These are phyloP conservation scores for Scomber japonicus DNA, from an alignment of 2,113 vertebrate genomes.

Conservation along the genomic window DNA sequence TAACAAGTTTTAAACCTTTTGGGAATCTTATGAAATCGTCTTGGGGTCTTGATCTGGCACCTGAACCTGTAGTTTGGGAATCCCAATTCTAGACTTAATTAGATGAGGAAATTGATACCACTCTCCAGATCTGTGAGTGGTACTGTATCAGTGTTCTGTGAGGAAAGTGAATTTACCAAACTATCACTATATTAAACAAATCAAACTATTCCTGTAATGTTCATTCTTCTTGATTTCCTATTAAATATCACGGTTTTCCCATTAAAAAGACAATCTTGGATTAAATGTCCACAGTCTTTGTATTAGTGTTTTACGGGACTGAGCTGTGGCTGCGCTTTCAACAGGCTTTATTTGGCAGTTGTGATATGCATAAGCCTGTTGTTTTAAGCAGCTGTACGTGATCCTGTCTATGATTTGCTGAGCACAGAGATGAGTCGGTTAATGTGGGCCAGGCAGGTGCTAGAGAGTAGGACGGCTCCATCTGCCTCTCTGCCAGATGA, in stretches of 20 bases:
- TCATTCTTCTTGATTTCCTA: not conserved
- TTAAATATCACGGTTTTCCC: not conserved
- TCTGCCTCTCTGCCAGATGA: conserved; percentile 60
- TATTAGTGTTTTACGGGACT: not conserved
- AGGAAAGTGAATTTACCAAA: not conserved
- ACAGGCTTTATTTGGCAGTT: conserved; percentile 33
- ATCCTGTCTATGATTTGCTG: conserved; percentile 61
- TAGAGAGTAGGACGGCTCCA: conserved; percentile 53
- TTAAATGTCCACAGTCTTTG: not conserved
- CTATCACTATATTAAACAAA: not conserved
- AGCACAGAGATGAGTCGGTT: conserved; percentile 60
- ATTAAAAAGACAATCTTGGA: not conserved
- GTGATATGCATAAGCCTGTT: conserved; percentile 51
- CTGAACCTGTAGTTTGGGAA: not conserved
- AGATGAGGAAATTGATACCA: too few relatives aligned
- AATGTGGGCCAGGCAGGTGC: conserved; percentile 73
- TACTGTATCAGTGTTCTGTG: too few relatives aligned
- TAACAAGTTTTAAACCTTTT: not conserved
- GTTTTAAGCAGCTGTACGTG: conserved; percentile 63
- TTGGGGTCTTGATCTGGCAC: not conserved
- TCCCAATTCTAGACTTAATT: too few relatives aligned
- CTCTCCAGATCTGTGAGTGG: too few relatives aligned
- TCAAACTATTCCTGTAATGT: not conserved
- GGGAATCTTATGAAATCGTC: not conserved
- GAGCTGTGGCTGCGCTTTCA: conserved; percentile 3